Base-by-base conservation (phyloP, 2,888 invertebrate genomes). In the Dendrolimus houi region DNA sequence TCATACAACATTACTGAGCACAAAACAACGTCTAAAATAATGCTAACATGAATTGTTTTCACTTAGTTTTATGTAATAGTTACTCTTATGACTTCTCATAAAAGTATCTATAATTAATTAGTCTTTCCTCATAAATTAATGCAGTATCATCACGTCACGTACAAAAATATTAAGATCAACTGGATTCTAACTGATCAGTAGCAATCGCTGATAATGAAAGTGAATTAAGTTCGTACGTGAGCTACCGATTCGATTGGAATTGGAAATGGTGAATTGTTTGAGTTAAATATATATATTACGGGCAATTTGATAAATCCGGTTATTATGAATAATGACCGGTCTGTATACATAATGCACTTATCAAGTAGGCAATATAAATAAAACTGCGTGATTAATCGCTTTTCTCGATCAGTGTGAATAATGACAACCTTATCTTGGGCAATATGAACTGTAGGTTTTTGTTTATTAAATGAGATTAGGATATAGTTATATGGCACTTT, bases 1-100 rank as follows among this genome's bases (percentile, higher is more conserved):
- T 47, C 47, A 47, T 47, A 47, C 47, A 47, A 47, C 47, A 9
- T 81, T 82, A 82, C 82, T 81, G 65, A 64, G 70, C 69, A 74
- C 71, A 73, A 73, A 76, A 75, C 72, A 76, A 76, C 64, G 65
- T 67, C 68, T 74, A 68, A 78, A 75, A 72, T 68, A 64, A 66
- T 65, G 67, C 71, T 72, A 68, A 63, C 60, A 69, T 64, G 65
- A 72, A 66, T 68, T 66, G 65, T 63, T 67, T 71, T 71, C 65
- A 71, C 69, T 71, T 65, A 52, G 54, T 59, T 53, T 42, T 12
- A 42, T 41, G 47, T 12, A 10, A 9, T 47, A 47, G 47, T 47
- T 29, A 29, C 29, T 29, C 29, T 29, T 29, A 47, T 47, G 47
- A 47, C 47, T 47, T 47, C 9, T 47, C 9, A 47, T 47, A 47